Conservation (phyloP, 2,888 invertebrate genomes). For the Congeria kusceri region DNA sequence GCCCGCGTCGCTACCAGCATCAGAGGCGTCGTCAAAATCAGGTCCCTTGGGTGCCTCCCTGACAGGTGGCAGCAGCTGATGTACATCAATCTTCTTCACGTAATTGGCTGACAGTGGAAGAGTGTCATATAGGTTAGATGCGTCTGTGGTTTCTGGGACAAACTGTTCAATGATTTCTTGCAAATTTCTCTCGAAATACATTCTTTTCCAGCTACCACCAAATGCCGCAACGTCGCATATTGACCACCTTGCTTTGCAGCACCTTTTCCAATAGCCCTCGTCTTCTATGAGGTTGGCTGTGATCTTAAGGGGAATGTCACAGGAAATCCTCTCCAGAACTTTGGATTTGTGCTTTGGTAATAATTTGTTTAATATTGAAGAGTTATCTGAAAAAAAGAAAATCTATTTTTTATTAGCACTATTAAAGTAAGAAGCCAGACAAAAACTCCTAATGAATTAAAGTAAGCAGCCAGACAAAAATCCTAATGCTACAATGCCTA, state of each 20-base stretch:
- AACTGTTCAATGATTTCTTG: constrained; percentile 84
- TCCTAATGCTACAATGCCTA: no score
- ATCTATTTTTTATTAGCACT: no score
- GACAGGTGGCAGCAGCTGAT: constrained; percentile 85
- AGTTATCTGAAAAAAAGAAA: constrained; percentile 83
- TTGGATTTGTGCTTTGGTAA: constrained; percentile 82
- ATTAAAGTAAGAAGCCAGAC: no score
- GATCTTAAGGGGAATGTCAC: constrained; percentile 83
- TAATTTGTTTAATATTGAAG: constrained; percentile 80
- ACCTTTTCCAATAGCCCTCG: constrained; percentile 85
- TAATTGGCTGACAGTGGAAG: constrained; percentile 82
- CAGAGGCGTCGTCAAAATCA: constrained; percentile 83
- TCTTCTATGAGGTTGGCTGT: constrained; percentile 85
- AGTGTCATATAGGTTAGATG: constrained; percentile 79
- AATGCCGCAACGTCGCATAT: constrained; percentile 84
- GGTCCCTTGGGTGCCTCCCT: constrained; percentile 81
- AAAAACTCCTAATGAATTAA: no score
- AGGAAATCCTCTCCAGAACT: constrained; percentile 83
- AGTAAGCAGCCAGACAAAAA: no score
- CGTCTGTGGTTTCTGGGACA: constrained; percentile 84
- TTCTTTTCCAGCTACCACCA: constrained; percentile 84
- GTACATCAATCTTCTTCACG: constrained; percentile 81
- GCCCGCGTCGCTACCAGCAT: constrained; percentile 83
- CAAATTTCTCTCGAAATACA: constrained; percentile 85
- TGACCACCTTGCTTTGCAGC: constrained; percentile 84